These are phyloP conservation scores for Zaprionus tsacasi DNA, from an alignment of 1,140 invertebrate species.

Conservation along the genomic window DNA sequence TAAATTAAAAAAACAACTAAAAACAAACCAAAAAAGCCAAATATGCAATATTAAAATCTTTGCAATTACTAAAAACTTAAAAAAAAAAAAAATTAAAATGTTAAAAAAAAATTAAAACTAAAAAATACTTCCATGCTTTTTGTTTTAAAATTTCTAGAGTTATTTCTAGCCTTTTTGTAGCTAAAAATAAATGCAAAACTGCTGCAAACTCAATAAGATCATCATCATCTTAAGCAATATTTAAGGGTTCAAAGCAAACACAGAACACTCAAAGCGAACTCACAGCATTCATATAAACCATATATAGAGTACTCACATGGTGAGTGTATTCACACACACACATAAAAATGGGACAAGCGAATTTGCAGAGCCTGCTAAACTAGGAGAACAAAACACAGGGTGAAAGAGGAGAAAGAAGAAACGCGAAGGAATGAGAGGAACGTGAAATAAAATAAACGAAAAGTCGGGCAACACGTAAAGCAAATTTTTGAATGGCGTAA, in stretches of 20 bases:
- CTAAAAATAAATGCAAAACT: neutral
- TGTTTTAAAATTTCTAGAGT: neutral
- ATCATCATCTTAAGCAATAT: neutral
- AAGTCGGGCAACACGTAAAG: conserved; percentile 57
- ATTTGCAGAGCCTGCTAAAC: conserved; percentile 39
- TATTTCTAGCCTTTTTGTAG: too few species aligned
- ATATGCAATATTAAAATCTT: neutral
- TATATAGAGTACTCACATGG: neutral
- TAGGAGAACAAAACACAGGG: conserved; percentile 15
- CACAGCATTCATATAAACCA: too few species aligned
- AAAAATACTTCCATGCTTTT: neutral
- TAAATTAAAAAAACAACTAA: too few species aligned
- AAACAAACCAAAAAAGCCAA: too few species aligned
- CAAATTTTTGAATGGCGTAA: conserved; percentile 76
- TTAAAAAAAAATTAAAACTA: neutral
- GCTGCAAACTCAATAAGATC: neutral
- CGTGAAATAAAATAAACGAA: conserved; percentile 24
- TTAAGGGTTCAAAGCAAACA: too few species aligned
- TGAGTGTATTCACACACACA: conserved; percentile 37
- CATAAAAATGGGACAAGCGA: conserved; percentile 55
- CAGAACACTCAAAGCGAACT: neutral
- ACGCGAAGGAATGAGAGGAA: conserved; percentile 4
- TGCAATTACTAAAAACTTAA: neutral
- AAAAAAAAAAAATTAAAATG: neutral
- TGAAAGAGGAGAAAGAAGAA: neutral